Conservation (phyloP, 2,888 invertebrate species). For the Callyntrura sp. region DNA sequence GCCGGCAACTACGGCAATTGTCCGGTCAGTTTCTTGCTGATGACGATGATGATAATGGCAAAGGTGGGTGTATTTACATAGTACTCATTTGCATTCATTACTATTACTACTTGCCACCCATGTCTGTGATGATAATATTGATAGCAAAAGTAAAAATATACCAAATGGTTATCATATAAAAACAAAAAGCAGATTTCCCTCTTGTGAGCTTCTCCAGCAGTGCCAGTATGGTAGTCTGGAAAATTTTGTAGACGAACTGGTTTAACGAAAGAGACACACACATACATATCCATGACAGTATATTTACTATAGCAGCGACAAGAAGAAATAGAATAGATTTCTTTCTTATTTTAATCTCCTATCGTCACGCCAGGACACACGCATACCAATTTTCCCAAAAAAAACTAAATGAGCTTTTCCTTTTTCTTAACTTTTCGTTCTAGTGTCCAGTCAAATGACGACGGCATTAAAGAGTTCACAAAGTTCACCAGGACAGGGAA, state of each 20-base stretch:
- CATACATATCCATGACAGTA: background rate
- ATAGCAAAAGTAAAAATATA: slow-evolving; percentile 12
- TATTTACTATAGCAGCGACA: background rate
- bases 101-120: background rate
- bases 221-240: background rate
- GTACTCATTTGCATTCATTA: slow-evolving; percentile 1
- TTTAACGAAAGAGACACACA: background rate
- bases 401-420: slow-evolving; percentile 32
- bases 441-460: background rate
- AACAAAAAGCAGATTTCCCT: background rate
- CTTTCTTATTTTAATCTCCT: slow-evolving; percentile 46
- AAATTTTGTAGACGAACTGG: background rate
- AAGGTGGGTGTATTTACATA: background rate
- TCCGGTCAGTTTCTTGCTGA: background rate
- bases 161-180: slow-evolving; percentile 8
- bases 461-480: slow-evolving; percentile 2
- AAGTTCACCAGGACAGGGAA: slow-evolving; percentile 17
- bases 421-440: slow-evolving; percentile 25
- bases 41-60: no score
- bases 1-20: background rate
- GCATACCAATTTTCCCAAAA: slow-evolving; percentile 23
- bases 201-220: background rate
- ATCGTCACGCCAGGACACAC: slow-evolving; percentile 41
- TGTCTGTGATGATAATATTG: background rate
- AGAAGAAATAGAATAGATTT: background rate